A percentile compares a stretch with the other conserved stretches of the same genome.
Conservation (phyloP, 1,140 invertebrate genomes). For the Drosophila nannoptera region DNA sequence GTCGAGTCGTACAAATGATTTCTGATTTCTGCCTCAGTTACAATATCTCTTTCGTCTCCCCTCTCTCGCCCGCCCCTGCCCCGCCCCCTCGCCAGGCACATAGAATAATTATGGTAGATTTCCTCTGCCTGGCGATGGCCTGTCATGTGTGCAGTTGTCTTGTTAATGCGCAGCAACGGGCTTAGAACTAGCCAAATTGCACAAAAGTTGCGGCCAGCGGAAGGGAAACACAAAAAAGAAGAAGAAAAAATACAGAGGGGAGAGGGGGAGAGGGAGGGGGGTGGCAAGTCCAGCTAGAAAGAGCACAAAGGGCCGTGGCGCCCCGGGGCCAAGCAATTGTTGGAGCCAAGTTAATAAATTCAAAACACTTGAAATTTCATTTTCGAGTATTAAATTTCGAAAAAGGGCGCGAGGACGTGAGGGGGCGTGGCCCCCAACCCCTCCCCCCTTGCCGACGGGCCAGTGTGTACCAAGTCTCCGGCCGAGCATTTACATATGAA, state of each 20-base stretch:
- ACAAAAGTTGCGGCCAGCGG: conserved; percentile 18
- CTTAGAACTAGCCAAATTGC: too few relatives aligned
- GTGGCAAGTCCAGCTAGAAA: too few relatives aligned
- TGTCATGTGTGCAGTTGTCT: conserved; percentile 39
- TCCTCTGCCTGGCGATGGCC: not conserved
- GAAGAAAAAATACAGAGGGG: too few relatives aligned
- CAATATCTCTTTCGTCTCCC: too few relatives aligned
- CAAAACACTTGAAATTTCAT: conserved; percentile 65
- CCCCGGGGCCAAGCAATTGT: not conserved
- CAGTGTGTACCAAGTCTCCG: conserved; percentile 9
- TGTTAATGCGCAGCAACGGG: conserved; percentile 42
- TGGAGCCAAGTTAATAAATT: conserved; percentile 59
- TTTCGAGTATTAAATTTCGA: conserved; percentile 62
- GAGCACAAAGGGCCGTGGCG: not conserved
- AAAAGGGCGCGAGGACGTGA: not conserved
- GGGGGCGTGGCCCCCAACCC: not conserved
- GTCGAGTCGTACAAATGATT: conserved; percentile 57
- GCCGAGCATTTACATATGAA: conserved; percentile 49
- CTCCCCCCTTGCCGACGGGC: not conserved
- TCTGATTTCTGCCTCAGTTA: conserved; percentile 25
- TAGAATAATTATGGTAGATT: conserved; percentile 21
- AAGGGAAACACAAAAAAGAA: not conserved
- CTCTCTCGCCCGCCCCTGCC: not conserved
- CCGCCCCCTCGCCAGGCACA: conserved; percentile 2
- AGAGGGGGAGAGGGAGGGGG: too few relatives aligned